These are phyloP conservation scores for Cavia porcellus DNA, from an alignment of 2,113 vertebrate genomes.

Conservation along the genomic window DNA sequence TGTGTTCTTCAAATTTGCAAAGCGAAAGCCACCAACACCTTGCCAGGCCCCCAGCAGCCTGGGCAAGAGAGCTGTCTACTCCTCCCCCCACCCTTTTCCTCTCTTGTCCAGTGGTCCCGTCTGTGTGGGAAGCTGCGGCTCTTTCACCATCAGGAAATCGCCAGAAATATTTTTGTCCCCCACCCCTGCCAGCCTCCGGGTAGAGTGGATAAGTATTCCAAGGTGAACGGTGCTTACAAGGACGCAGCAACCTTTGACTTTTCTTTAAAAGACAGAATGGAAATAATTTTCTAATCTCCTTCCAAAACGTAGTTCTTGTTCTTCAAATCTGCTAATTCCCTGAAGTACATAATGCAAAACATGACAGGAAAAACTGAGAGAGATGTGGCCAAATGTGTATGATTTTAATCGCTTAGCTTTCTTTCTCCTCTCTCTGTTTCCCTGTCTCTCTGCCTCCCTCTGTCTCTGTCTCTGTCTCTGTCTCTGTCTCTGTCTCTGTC, in stretches of 20 bases:
- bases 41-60: slow-evolving; percentile 70
- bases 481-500: not conserved
- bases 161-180: slow-evolving; percentile 57
- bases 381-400: slow-evolving; percentile 68
- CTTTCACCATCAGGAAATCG: slow-evolving; percentile 56
- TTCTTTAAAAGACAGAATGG: not conserved
- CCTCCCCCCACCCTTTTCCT: not conserved
- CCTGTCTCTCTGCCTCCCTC: not conserved
- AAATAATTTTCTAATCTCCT: slow-evolving; percentile 49
- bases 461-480: not conserved
- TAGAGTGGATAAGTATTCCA: slow-evolving; percentile 67
- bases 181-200: not conserved
- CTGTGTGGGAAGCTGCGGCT: not conserved
- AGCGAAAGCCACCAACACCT: slow-evolving; percentile 61
- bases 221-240: slow-evolving; percentile 77
- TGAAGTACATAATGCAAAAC: slow-evolving; percentile 68
- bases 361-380: slow-evolving; percentile 84
- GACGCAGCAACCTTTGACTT: not conserved
- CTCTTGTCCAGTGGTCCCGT: not conserved
- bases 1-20: slow-evolving; percentile 82
- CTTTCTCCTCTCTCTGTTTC: not conserved
- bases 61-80: not conserved
- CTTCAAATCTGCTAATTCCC: slow-evolving; percentile 73
- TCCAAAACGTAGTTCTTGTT: slow-evolving; percentile 71
- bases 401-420: slow-evolving; percentile 64